A percentile compares a stretch with the other conserved stretches of the same genome.
Conservation (phyloP, 2,797 vertebrate species). For the Triplophysa yarkandensis region DNA sequence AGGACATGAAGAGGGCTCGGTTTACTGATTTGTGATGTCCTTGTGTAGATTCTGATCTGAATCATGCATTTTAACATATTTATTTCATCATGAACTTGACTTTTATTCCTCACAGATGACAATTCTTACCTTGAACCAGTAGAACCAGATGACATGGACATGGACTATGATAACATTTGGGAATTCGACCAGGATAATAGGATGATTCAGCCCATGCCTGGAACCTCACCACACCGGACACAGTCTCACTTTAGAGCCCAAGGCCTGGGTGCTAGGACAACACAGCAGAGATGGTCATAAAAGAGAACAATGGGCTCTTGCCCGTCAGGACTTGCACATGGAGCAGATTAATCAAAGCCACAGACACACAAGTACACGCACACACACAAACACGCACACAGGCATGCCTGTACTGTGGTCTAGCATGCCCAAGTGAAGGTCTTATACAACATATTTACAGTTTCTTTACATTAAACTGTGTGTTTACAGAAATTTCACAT, state of each 20-base stretch:
- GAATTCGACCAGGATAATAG: conserved; percentile 71
- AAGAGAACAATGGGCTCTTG: conserved; percentile 71
- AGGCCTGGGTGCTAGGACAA: conserved; percentile 74
- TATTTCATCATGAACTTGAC: not conserved
- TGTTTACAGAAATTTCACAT: conserved; percentile 8
- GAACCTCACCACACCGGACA: conserved; percentile 77
- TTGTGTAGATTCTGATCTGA: conserved; percentile 1
- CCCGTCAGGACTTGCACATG: conserved; percentile 77
- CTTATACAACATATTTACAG: conserved; percentile 21
- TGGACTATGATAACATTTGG: conserved; percentile 87
- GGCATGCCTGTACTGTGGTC: conserved; percentile 40
- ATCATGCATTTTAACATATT: not conserved
- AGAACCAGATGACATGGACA: conserved; percentile 82
- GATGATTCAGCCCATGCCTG: conserved; percentile 75
- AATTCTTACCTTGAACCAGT: conserved; percentile 76
- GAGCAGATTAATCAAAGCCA: conserved; percentile 75
- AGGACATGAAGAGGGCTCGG: conserved; percentile 13
- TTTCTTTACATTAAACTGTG: conserved; percentile 7
- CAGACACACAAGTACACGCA: conserved; percentile 4
- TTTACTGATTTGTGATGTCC: conserved; percentile 15
- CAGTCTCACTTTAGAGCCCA: conserved; percentile 73
- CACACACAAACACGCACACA: conserved; percentile 17
- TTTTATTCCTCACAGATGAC: conserved; percentile 64
- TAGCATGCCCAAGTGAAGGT: conserved; percentile 23
- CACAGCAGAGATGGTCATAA: conserved; percentile 81